A percentile compares a stretch with the other conserved stretches of the same genome.
phyloP scores from a whole-genome alignment of 2,113 vertebrate species.

The Tricholaema leucomelas region DNA sequence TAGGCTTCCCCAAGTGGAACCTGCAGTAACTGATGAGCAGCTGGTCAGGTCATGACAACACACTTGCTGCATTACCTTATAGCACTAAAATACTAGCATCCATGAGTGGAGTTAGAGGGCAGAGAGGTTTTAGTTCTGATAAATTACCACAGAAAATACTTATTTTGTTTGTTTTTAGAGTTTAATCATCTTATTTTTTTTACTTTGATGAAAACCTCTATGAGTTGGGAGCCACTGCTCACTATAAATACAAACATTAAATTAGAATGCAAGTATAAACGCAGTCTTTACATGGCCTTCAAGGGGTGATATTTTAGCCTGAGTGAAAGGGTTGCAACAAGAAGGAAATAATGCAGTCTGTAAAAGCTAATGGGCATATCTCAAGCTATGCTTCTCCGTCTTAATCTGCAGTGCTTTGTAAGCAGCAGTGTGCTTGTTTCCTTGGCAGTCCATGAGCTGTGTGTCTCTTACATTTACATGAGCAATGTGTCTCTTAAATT shows the following conservation, averaged over 20 bases:
- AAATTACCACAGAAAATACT: background rate
- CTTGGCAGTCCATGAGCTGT: background rate
- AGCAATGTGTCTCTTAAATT: background rate
- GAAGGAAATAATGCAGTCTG: background rate
- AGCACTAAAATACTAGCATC: background rate
- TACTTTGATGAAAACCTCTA: no score
- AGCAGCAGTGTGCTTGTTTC: background rate
- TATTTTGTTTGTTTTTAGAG: no score
- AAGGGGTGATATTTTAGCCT: background rate
- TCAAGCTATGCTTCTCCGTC: background rate
- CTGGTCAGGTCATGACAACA: background rate
- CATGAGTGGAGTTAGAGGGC: background rate
- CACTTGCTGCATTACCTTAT: slow-evolving; percentile 4
- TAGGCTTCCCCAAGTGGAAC: slow-evolving; percentile 6
- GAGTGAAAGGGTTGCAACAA: background rate
- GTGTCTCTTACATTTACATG: background rate
- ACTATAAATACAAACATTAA: background rate
- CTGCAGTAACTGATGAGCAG: background rate
- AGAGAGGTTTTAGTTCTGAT: background rate
- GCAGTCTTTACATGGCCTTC: background rate
- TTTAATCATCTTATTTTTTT: background rate
- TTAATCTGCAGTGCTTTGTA: background rate
- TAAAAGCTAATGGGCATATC: background rate
- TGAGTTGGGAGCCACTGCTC: background rate
- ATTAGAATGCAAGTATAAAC: background rate